Percentiles rank a stretch among this genome's conserved stretches.
phyloP scores from a whole-genome alignment of 2,113 vertebrate species.

The Hepsetus odoe region DNA sequence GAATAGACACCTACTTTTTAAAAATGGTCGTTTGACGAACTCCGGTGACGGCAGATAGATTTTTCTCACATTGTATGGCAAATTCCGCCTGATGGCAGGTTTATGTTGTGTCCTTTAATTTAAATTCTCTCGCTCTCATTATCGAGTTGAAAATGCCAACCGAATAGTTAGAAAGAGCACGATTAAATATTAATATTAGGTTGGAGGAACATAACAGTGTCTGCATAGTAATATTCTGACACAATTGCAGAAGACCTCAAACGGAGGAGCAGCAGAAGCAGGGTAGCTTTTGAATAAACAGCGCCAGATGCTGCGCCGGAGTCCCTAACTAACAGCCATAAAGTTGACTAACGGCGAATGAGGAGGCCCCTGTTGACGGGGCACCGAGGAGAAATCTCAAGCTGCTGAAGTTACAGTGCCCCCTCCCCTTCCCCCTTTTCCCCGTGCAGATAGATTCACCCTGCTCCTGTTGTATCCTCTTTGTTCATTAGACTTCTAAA shows the following conservation, averaged over 20 bases:
- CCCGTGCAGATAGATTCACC: slow-evolving; percentile 65
- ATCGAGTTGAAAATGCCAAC: slow-evolving; percentile 35
- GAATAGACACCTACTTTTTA: slow-evolving; percentile 59
- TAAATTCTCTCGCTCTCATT: slow-evolving; percentile 22
- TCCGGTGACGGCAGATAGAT: neutral
- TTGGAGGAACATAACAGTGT: slow-evolving; percentile 1
- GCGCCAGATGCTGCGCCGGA: neutral
- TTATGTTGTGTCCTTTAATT: slow-evolving; percentile 1
- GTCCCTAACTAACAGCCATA: slow-evolving; percentile 23
- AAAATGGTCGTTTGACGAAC: slow-evolving; percentile 23
- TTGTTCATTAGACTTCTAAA: slow-evolving; percentile 81
- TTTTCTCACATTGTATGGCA: slow-evolving; percentile 36
- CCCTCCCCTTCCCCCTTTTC: slow-evolving; percentile 24
- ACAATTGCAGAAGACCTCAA: neutral
- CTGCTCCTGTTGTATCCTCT: slow-evolving; percentile 70
- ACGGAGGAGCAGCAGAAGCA: neutral
- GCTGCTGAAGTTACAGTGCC: slow-evolving; percentile 60
- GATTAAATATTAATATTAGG: slow-evolving; percentile 29
- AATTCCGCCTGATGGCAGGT: neutral
- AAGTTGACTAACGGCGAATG: slow-evolving; percentile 56
- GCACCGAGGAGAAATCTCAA: slow-evolving; percentile 56
- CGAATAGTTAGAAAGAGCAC: slow-evolving; percentile 32
- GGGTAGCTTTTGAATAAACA: slow-evolving; percentile 8
- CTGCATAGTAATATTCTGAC: neutral
- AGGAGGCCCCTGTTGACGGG: slow-evolving; percentile 61